Conservation (phyloP, 2,797 vertebrate genomes). For the Periparus ater region DNA sequence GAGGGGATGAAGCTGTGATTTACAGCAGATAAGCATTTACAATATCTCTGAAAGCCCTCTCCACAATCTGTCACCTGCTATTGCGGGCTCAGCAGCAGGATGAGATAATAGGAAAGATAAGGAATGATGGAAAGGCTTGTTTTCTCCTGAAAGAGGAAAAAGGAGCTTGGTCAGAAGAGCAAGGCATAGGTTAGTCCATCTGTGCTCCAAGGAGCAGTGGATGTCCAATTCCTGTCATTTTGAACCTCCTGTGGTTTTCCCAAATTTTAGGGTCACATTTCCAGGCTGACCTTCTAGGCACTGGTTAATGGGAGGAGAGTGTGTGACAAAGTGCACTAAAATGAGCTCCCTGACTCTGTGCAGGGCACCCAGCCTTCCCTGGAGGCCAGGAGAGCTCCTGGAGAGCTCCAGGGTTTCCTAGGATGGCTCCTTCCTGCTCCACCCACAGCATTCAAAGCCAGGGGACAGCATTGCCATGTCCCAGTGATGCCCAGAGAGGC, state of each 20-base stretch:
- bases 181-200: background rate
- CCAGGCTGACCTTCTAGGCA: background rate
- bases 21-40: slow-evolving; percentile 22
- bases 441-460: fast-evolving
- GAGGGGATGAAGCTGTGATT: slow-evolving; percentile 23
- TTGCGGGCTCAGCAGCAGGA: background rate
- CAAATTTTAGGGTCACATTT: background rate
- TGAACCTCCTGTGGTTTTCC: background rate
- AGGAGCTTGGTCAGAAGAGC: background rate
- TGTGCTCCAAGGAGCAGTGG: background rate
- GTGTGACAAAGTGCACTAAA: fast-evolving
- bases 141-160: background rate
- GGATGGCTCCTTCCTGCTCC: background rate
- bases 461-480: fast-evolving
- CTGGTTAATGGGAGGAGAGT: background rate
- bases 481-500: background rate
- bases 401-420: background rate
- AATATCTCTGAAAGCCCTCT: background rate
- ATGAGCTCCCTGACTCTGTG: background rate
- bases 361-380: background rate
- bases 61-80: background rate
- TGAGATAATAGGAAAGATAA: background rate
- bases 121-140: background rate
- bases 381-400: background rate
- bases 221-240: background rate